A percentile compares a stretch with the other conserved stretches of the same genome.
These are phyloP conservation scores for Rhyacichthys aspro DNA, from an alignment of 2,797 vertebrate genomes.

Conservation along the genomic window DNA sequence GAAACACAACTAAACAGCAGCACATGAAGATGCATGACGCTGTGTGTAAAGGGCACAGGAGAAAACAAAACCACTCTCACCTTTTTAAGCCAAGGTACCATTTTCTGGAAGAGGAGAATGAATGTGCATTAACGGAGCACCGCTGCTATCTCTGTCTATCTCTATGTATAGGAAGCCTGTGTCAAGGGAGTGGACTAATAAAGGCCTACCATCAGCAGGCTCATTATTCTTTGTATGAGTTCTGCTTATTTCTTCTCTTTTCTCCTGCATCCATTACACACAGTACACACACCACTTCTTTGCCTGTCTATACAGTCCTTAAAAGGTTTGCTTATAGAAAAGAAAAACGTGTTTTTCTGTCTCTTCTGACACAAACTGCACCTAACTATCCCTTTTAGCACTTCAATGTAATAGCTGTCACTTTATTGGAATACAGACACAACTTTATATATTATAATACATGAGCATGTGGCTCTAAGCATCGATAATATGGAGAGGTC, in stretches of 20 bases:
- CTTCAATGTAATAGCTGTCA: neutral
- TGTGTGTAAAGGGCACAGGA: constrained; percentile 34
- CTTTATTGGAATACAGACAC: neutral
- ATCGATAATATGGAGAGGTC: constrained; percentile 12
- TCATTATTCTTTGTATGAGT: constrained; percentile 9
- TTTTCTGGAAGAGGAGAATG: constrained; percentile 29
- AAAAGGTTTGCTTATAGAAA: neutral
- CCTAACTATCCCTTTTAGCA: neutral
- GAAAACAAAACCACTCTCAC: constrained; percentile 21
- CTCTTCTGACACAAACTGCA: neutral
- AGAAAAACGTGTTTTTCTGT: neutral
- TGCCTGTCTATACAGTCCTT: neutral
- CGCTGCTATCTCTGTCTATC: neutral
- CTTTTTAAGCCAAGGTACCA: constrained; percentile 28
- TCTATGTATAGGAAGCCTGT: neutral
- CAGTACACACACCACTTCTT: neutral
- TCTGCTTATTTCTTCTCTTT: constrained; percentile 10
- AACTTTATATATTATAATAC: constrained; percentile 11
- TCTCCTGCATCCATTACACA: constrained; percentile 1
- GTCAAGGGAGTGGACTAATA: neutral
- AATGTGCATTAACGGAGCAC: constrained; percentile 22
- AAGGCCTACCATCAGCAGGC: neutral
- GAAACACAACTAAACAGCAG: constrained; percentile 37
- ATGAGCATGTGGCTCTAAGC: neutral
- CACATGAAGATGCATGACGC: constrained; percentile 22